Percentiles rank a stretch among this genome's conserved stretches.
phyloP scores from a whole-genome alignment of 2,797 vertebrate genomes.

The Nannoperca obscura region DNA sequence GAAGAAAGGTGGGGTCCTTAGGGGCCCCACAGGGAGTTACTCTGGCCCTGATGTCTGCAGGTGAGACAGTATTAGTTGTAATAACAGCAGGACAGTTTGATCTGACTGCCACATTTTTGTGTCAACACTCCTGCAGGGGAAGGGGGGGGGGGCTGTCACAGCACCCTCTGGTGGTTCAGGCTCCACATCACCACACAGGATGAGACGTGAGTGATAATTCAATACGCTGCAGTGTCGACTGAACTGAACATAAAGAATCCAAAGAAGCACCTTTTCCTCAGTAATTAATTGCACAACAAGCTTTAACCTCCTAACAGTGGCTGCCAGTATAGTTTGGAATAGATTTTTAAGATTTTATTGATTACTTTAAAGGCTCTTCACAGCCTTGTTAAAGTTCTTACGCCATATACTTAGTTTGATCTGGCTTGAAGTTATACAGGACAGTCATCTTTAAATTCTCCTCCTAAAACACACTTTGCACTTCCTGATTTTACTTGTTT shows the following conservation, averaged over 20 bases:
- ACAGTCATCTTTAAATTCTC: neutral
- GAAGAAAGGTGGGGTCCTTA: neutral
- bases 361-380: neutral
- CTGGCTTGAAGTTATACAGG: too few species aligned
- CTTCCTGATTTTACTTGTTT: too few species aligned
- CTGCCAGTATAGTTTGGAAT: neutral
- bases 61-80: neutral
- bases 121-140: neutral
- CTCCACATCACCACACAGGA: neutral
- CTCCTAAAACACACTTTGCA: neutral
- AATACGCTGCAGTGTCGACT: neutral
- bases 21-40: neutral
- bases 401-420: too few species aligned
- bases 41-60: neutral
- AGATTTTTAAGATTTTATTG: neutral
- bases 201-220: neutral
- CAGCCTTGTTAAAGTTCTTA: neutral
- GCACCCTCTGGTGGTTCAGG: conserved; percentile 51
- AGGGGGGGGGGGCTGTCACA: conserved; percentile 18
- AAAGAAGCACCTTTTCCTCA: neutral
- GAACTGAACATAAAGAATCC: neutral
- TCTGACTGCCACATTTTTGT: neutral
- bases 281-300: neutral
- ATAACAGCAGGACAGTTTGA: neutral
- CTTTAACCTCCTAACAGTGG: neutral